Evolutionary conservation across 2,113 vertebrate species (phyloP), one percentile per base, ranked within the genome.

Genomic region (Piprites chloris): DNA sequence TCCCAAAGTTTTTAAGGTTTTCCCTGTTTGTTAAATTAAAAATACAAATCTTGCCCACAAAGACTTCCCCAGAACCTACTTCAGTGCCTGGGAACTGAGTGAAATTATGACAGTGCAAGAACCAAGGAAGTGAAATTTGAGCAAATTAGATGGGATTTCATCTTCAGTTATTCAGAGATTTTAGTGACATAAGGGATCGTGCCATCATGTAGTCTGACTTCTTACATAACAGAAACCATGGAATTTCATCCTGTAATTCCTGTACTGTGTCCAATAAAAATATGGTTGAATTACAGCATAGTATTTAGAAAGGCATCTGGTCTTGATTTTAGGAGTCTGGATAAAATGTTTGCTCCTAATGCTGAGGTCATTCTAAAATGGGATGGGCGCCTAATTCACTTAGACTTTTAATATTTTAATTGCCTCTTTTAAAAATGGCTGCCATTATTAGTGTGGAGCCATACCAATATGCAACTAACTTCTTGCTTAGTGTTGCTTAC

Each of bases 221-320:
- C 80, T 91, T 97, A 84, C 78, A 62, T 92, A 89, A 77, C 49
- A 91, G 52, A 77, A 75, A 74, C 49, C 63, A 88, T 68, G 89
- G 85, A 89, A 89, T 92, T 94, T 89, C 59, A 85, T 53, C 50
- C 78, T 33, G 33, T 83, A 94, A 94, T 95, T 90, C 62, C 90
- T 90, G 85, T 78, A 89, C 53, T 66, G 22, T 56, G 72, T 83
- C 87, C 75, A 96, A 93, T 83, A 96, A 97, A 94, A 97, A 96
- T 88, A 94, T 84, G 44, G 63, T 77, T 94, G 82, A 79, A 74
- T 94, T 96, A 88, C 46, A 87, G 52, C 21, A 32, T 2, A 66
- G 22, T 78, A 63, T 92, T 95, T 87, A 90, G 74, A 63, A 93
- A 83, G n/a, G 79, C 91, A 93, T 85, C 90, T 97, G 92, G 75